phyloP scores from a whole-genome alignment of 2,888 invertebrate species.

The Agapostemon virescens region DNA sequence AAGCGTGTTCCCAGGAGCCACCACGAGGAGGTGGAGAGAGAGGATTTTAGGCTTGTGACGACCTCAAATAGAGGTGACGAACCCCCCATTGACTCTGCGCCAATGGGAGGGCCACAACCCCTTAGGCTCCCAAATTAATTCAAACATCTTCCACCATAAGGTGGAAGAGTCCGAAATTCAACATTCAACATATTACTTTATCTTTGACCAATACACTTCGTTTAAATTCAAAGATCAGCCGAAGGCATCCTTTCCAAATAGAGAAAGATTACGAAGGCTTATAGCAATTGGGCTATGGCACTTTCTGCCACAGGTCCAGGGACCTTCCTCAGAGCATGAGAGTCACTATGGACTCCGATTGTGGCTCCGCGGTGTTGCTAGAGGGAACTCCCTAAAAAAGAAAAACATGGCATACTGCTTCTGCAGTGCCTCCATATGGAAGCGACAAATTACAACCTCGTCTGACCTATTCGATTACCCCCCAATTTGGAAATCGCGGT shows the following conservation, averaged over 20 bases:
- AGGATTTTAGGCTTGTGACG: too few species aligned
- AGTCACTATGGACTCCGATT: constrained; percentile 78
- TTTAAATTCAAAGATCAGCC: constrained; percentile 73
- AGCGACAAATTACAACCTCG: too few species aligned
- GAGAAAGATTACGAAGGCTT: constrained; percentile 76
- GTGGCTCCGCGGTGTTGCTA: constrained; percentile 80
- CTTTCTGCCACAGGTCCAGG: constrained; percentile 82
- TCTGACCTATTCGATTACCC: too few species aligned
- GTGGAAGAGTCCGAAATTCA: constrained; percentile 20
- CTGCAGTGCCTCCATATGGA: too few species aligned
- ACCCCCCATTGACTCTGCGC: too few species aligned
- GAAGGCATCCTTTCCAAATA: constrained; percentile 62
- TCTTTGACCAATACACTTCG: constrained; percentile 76
- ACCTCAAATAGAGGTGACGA: too few species aligned
- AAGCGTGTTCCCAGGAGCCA: too few species aligned
- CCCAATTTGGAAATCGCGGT: too few species aligned
- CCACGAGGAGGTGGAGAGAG: too few species aligned
- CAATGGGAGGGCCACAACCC: too few species aligned
- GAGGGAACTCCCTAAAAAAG: constrained; percentile 78
- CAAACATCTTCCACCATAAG: neutral
- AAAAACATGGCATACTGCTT: too few species aligned
- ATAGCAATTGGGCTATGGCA: constrained; percentile 79
- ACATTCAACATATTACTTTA: constrained; percentile 69
- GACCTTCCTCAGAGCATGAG: constrained; percentile 82
- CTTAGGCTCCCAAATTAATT: too few species aligned